Base-by-base conservation (phyloP, 2,888 invertebrate genomes). In the Hemithea aestivaria region DNA sequence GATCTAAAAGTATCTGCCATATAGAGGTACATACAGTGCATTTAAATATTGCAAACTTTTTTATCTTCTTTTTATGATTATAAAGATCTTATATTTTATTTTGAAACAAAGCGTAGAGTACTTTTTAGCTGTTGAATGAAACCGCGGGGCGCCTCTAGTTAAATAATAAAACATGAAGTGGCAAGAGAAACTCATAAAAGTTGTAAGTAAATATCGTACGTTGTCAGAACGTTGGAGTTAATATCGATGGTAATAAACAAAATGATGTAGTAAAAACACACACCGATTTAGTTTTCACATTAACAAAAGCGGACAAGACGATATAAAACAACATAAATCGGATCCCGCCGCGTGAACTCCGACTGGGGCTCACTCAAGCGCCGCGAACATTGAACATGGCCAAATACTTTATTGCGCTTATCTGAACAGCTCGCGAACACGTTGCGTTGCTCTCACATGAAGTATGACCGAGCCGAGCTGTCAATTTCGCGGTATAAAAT, bases 401-500 rank as follows among this genome's bases (percentile, higher is more conserved):
- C 63, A 56, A 45, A 69, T 78, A 74, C 70, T 79, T 83, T 82
- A 81, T 80, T 73, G 71, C 66, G 61, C 57, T 66, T 70, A 72
- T 72, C 69, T 67, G 45, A 69, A 74, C 76, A 73, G 59, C 62
- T 59, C 58, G 65, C 53, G 64, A 72, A 71, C 71, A 70, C 71
- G 69, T 69, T 60, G 62, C 58, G 60, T 60, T 70, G 62, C 16
- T 16, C 16, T 2, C 16, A 16, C 3, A 73, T 74, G 73, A 79
- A 66, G 74, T 72, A 78, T 73, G 67, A 65, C 68, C 68, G 71
- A 65, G 65, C 66, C 62, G 58, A 56, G 65, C 74, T 81, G 82
- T 82, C 83, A 81, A 84, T 83, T 82, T 81, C 63, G 80, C 76
- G 72, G 80, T 73, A 80, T 75, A 75, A 82, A 82, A 79, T 74